These are phyloP conservation scores for Girardinichthys multiradiatus DNA, from an alignment of 2,113 vertebrate species.

Conservation along the genomic window DNA sequence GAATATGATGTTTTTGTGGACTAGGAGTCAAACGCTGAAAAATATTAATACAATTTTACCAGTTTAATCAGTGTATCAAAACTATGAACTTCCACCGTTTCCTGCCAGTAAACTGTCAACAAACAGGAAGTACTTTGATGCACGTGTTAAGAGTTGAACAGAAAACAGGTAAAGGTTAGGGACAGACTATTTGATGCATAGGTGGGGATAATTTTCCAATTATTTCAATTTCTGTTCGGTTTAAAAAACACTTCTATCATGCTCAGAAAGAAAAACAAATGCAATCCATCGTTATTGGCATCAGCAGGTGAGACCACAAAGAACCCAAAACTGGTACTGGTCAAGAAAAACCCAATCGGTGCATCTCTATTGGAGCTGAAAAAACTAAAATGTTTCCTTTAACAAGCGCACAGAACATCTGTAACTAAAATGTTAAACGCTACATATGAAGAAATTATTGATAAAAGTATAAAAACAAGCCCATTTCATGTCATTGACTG, in stretches of 20 bases:
- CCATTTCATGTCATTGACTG: neutral
- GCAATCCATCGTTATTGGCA: too few species aligned
- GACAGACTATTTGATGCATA: neutral
- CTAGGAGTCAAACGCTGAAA: neutral
- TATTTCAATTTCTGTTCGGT: neutral
- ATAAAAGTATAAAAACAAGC: neutral
- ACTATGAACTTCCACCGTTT: neutral
- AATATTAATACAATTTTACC: neutral
- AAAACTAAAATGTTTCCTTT: conserved; percentile 15
- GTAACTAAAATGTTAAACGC: conserved; percentile 12
- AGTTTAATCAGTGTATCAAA: neutral
- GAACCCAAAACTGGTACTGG: neutral
- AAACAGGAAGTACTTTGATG: neutral
- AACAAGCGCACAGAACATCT: conserved; percentile 11
- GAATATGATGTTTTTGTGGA: neutral
- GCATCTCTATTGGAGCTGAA: neutral
- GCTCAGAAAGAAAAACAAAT: too few species aligned
- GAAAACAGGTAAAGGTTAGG: neutral
- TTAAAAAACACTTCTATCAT: too few species aligned
- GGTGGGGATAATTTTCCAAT: neutral
- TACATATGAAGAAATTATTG: neutral
- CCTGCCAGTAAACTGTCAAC: neutral
- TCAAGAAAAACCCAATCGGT: neutral
- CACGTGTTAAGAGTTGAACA: neutral
- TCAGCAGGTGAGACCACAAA: neutral